These are phyloP conservation scores for Bugula neritina DNA, from an alignment of 2,888 invertebrate genomes.

Conservation along the genomic window DNA sequence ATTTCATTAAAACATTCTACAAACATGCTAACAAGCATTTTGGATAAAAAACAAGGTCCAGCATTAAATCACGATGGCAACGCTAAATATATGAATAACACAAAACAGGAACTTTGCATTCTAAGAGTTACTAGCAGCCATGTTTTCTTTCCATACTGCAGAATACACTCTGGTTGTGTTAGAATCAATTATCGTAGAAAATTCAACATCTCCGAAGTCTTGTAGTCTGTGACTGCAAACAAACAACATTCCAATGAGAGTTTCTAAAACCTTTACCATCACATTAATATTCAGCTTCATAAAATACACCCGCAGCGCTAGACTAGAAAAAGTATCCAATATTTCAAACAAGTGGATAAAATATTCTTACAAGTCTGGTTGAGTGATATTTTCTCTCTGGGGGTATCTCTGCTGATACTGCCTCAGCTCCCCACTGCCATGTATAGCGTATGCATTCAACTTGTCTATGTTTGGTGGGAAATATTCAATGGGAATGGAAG, in stretches of 20 bases:
- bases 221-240: not conserved
- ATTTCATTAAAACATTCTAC: too few species aligned
- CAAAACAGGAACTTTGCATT: too few species aligned
- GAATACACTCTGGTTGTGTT: not conserved
- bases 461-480: slow-evolving; percentile 54
- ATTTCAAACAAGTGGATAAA: not conserved
- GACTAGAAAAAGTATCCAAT: too few species aligned
- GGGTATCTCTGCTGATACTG: slow-evolving; percentile 56
- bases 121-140: not conserved
- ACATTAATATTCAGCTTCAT: too few species aligned
- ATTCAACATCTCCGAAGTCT: not conserved
- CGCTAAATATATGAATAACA: too few species aligned
- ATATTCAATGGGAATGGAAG: slow-evolving; percentile 54
- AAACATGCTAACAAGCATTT: too few species aligned
- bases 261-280: too few species aligned
- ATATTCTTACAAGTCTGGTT: slow-evolving; percentile 55
- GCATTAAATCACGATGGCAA: too few species aligned
- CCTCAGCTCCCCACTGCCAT: slow-evolving; percentile 53
- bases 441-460: slow-evolving; percentile 58
- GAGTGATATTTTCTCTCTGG: slow-evolving; percentile 44
- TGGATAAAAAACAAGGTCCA: too few species aligned
- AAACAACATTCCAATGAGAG: too few species aligned
- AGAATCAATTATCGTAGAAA: not conserved
- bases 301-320: too few species aligned
- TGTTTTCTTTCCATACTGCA: not conserved